Percentiles rank a stretch among this genome's conserved stretches.
Conservation (phyloP, 2,113 vertebrate species). For the Aspidoscelis tigris region DNA sequence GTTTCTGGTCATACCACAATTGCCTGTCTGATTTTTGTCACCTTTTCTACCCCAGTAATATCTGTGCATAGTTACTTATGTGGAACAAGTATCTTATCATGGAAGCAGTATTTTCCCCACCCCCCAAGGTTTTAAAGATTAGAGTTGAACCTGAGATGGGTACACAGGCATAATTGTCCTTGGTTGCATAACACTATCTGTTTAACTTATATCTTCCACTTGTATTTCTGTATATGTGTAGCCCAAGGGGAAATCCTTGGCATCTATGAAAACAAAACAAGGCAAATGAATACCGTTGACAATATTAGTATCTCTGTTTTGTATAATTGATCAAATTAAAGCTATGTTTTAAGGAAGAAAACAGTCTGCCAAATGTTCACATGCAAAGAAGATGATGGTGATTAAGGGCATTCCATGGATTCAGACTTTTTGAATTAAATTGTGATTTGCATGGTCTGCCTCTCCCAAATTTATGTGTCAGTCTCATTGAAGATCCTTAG, state of each 20-base stretch:
- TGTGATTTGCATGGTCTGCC: neutral
- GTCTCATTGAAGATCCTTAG: neutral
- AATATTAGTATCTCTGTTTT: constrained; percentile 16
- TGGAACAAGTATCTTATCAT: constrained; percentile 2
- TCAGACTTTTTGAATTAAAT: neutral
- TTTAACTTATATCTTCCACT: constrained; percentile 17
- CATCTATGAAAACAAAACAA: constrained; percentile 10
- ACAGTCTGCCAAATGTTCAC: neutral
- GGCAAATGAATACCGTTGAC: constrained; percentile 5
- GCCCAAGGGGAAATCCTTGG: neutral
- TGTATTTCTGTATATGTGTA: neutral
- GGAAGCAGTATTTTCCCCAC: neutral
- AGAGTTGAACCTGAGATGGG: constrained; percentile 12
- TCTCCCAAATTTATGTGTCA: neutral
- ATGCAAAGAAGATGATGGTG: neutral
- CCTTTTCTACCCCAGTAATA: neutral
- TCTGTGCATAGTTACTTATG: neutral
- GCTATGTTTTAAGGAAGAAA: neutral
- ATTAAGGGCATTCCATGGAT: neutral
- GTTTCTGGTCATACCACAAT: neutral
- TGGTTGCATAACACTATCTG: constrained; percentile 7
- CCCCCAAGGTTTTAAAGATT: constrained; percentile 3
- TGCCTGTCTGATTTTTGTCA: neutral
- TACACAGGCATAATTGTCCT: constrained; percentile 6
- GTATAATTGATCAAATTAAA: constrained; percentile 28